A percentile compares a stretch with the other conserved stretches of the same genome.
Evolutionary conservation across 23 tunicate species (phyloP).

Genomic region (Botrylloides violaceus): DNA sequence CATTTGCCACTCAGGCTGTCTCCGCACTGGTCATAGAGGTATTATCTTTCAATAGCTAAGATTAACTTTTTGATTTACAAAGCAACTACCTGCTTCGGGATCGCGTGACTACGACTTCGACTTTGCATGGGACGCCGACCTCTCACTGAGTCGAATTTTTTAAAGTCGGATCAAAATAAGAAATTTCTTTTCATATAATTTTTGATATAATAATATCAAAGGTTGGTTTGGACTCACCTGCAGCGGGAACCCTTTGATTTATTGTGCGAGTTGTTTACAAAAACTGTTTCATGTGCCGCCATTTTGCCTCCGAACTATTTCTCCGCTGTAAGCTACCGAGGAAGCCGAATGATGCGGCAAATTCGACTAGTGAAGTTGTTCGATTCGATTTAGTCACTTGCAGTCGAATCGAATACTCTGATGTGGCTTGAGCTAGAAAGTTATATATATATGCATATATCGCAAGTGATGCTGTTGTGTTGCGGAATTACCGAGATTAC

Average conservation of each 20-base stretch:
- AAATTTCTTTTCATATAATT: background rate
- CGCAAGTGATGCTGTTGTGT: too few species aligned
- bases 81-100: conserved; percentile 1
- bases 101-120: background rate
- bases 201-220: background rate
- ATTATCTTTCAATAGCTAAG: background rate
- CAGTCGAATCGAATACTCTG: too few species aligned
- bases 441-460: too few species aligned
- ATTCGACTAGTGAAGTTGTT: too few species aligned
- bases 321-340: too few species aligned
- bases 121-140: background rate
- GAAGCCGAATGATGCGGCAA: too few species aligned
- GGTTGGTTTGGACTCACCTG: background rate
- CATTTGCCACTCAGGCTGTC: background rate
- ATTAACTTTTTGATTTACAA: background rate
- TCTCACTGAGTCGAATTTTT: background rate
- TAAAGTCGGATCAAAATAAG: background rate
- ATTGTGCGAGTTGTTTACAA: background rate
- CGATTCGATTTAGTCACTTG: too few species aligned
- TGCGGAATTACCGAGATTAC: too few species aligned
- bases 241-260: background rate
- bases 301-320: too few species aligned
- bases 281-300: background rate
- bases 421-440: too few species aligned
- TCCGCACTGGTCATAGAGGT: background rate